These are phyloP conservation scores for Caenorhabditis japonica DNA, from an alignment of 2,888 invertebrate species.

Conservation along the genomic window DNA sequence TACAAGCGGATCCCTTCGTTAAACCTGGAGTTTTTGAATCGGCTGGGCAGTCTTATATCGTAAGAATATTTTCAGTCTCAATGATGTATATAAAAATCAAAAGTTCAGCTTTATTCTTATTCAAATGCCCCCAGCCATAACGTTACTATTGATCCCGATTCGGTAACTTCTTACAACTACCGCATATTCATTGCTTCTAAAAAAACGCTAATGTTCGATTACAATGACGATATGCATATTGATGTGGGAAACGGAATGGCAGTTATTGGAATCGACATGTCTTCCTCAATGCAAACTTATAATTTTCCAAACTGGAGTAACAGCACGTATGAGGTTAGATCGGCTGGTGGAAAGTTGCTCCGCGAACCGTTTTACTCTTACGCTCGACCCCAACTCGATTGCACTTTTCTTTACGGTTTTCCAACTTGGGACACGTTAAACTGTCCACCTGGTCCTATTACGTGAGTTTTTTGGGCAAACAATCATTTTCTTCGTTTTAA, in stretches of 20 bases:
- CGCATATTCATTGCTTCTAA: constrained; percentile 30
- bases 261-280: constrained; percentile 34
- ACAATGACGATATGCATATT: constrained; percentile 42
- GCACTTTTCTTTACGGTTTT: constrained; percentile 36
- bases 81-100: background rate
- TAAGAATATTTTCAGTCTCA: background rate
- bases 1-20: constrained; percentile 4
- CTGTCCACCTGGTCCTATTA: constrained; percentile 48
- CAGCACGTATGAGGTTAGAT: constrained; percentile 24
- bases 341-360: constrained; percentile 9
- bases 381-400: constrained; percentile 31
- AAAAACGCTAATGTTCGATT: constrained; percentile 28
- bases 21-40: background rate
- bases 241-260: constrained; percentile 50
- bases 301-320: constrained; percentile 22
- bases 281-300: constrained; percentile 35
- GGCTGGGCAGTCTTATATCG: constrained; percentile 12
- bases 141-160: no score
- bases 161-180: constrained; percentile 32
- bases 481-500: no score
- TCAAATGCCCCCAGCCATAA: background rate
- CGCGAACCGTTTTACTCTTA: constrained; percentile 17
- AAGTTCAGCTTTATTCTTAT: constrained; percentile 16
- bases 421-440: constrained; percentile 28
- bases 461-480: constrained; percentile 15